A percentile compares a stretch with the other conserved stretches of the same genome.
These are phyloP conservation scores for Thinocorus orbignyianus DNA, from an alignment of 2,113 vertebrate genomes.

Conservation along the genomic window DNA sequence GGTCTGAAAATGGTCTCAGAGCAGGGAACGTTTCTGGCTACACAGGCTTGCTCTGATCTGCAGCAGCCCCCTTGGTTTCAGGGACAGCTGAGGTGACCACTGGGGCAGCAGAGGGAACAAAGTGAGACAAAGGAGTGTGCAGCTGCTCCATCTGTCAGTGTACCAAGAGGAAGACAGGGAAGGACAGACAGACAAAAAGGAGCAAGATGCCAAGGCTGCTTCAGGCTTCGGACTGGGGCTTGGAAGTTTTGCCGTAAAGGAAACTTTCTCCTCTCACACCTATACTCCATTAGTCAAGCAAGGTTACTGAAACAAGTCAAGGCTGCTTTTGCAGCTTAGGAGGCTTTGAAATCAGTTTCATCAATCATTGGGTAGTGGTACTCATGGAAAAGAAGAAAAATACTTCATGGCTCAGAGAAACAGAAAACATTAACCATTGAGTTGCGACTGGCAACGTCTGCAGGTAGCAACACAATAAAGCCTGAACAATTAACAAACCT, in stretches of 20 bases:
- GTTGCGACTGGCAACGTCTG: neutral
- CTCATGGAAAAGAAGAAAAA: neutral
- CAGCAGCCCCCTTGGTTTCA: neutral
- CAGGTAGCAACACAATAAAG: neutral
- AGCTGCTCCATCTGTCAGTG: neutral
- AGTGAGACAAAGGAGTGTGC: neutral
- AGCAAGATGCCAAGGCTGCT: neutral
- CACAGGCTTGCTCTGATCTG: neutral
- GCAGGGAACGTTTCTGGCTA: neutral
- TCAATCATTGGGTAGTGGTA: neutral
- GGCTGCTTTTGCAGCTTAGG: neutral
- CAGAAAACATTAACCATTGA: neutral
- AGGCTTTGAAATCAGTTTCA: neutral
- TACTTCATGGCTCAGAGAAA: neutral
- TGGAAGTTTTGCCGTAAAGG: neutral
- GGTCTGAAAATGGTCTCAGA: neutral
- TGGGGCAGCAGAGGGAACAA: neutral
- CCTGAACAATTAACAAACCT: neutral
- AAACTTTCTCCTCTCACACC: neutral
- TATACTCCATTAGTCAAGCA: neutral
- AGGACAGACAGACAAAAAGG: neutral
- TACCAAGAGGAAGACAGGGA: neutral
- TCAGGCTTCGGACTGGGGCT: neutral
- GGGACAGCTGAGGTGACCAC: neutral
- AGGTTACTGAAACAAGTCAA: neutral